Evolutionary conservation across 2,113 vertebrate species (phyloP).

Genomic region (Accipiter cooperii): DNA sequence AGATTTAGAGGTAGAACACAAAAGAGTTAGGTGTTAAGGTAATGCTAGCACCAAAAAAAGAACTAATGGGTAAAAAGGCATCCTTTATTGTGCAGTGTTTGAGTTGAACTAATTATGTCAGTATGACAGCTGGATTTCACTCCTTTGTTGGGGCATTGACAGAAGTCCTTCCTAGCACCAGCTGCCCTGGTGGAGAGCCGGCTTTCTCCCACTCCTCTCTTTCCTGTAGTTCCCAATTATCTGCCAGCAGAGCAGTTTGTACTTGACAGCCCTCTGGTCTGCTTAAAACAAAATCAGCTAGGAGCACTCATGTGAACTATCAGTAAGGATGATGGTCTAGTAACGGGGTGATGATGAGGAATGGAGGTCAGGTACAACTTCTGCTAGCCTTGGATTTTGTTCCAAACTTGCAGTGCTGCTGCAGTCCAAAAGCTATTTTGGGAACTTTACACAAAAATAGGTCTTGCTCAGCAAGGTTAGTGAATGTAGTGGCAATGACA

Average conservation of each 20-base stretch:
- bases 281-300: not conserved
- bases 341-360: not conserved
- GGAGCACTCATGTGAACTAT: not conserved
- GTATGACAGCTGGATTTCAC: not conserved
- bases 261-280: not conserved
- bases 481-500: not conserved
- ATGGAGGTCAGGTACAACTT: not conserved
- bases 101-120: not conserved
- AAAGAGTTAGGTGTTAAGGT: not conserved
- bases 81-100: not conserved
- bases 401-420: not conserved
- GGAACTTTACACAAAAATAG: not conserved
- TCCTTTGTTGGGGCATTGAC: not conserved
- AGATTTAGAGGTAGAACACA: not conserved
- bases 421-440: not conserved
- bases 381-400: not conserved
- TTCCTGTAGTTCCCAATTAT: not conserved
- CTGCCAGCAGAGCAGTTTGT: not conserved
- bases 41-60: not conserved
- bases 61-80: not conserved
- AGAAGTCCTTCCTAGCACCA: not conserved
- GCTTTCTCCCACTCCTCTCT: not conserved
- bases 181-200: not conserved
- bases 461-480: slow-evolving; percentile 5
- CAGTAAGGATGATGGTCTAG: not conserved